Conservation (phyloP, 2,797 vertebrate species). For the Eutrigla gurnardus region DNA sequence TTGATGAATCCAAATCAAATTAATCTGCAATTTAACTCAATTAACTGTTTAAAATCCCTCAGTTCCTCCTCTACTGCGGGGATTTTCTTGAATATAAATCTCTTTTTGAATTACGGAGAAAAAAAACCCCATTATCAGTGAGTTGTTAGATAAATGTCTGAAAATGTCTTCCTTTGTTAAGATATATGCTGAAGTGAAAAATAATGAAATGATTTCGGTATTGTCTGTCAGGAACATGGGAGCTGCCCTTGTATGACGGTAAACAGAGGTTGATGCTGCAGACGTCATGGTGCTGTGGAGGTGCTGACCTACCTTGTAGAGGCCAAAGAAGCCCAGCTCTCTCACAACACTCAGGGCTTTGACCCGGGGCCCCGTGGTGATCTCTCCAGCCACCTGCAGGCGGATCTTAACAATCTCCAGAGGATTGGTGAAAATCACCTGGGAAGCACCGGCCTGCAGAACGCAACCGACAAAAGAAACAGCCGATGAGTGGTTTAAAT, state of each 20-base stretch:
- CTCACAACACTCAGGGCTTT: constrained; percentile 94
- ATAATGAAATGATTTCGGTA: constrained; percentile 17
- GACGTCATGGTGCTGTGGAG: constrained; percentile 58
- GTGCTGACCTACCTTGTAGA: constrained; percentile 93
- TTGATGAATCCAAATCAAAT: background rate
- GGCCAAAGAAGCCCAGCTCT: constrained; percentile 96
- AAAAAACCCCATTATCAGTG: background rate
- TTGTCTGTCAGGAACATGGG: constrained; percentile 13
- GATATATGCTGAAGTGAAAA: background rate
- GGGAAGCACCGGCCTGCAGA: constrained; percentile 94
- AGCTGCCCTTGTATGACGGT: constrained; percentile 59
- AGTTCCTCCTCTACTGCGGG: background rate
- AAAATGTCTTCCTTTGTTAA: background rate
- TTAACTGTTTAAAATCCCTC: background rate
- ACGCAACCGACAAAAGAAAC: constrained; percentile 32
- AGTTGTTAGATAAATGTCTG: background rate
- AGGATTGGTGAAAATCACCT: constrained; percentile 99
- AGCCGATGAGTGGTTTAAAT: constrained; percentile 12
- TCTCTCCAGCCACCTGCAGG: constrained; percentile 98
- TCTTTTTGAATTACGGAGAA: background rate
- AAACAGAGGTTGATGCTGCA: constrained; percentile 46
- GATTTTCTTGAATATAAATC: background rate
- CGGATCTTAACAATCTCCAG: constrained; percentile 99
- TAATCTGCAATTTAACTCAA: background rate
- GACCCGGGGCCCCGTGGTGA: constrained; percentile 96